Evolutionary conservation across 1,140 invertebrate genomes (phyloP), one percentile per base, ranked within the genome.

Genomic region (Drosophila santomea): DNA sequence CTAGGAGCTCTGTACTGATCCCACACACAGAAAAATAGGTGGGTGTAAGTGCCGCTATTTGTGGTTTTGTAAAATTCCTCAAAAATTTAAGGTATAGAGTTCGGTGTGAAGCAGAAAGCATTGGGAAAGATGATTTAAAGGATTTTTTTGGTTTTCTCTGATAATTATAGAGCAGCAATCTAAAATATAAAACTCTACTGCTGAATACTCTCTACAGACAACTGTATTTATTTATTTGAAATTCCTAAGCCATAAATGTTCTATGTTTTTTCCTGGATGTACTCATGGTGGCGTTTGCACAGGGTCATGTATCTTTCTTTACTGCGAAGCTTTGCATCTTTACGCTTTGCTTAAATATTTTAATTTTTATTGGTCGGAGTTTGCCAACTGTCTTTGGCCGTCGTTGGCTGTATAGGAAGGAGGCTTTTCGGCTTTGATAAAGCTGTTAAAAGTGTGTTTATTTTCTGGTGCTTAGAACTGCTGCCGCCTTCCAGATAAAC

Each of bases 331-430:
- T 88, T 88, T 83, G 84, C 84, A 80, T 89, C 84, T 80, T 89
- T 88, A 77, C 83, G 76, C 84, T 84, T 84, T 89, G 76, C 84
- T 89, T 89, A 89, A 88, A 88, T 84, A 89, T 89, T 88, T 88
- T 88, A 88, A 88, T 88, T 89, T 88, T 88, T 88, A 89, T 88
- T 89, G 84, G 84, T 88, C 56, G 52, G 82, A 88, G 84, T 88
- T 88, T 83, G 41, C 67, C 73, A 80, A 80, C 71, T 79, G 80
- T 79, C 76, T 76, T 47, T 76, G 41, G 51, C 38, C 17, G 15
- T 7, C 45, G 38, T 38, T 67, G 28, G 15, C 14, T 39, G 43
- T 39, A 39, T 36, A 41, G 57, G 38, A 41, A 63, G 57, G 43
- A 41, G 74, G 73, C 74, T 73, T 67, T 59, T 41, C 68, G 41